A percentile compares a stretch with the other conserved stretches of the same genome.
Evolutionary conservation across 2,888 invertebrate genomes (phyloP).

Genomic region (Meloe dianella): DNA sequence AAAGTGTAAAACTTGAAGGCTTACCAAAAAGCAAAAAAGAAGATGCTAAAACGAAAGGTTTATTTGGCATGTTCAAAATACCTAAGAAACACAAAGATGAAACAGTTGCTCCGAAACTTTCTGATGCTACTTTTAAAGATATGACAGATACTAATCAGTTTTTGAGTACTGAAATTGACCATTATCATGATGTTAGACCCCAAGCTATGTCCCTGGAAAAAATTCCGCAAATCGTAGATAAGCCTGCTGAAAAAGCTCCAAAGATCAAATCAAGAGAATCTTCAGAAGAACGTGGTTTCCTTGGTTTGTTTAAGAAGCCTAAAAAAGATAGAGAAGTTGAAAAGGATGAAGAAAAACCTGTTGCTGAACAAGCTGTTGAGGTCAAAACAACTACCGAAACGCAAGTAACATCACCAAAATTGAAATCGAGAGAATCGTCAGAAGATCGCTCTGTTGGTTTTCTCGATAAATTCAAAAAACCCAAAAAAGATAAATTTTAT

Average conservation of each 20-base stretch:
- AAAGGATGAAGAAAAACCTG: constrained; percentile 22
- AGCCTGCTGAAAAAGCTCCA: constrained; percentile 11
- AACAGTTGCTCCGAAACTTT: constrained; percentile 24
- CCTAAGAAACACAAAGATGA: constrained; percentile 32
- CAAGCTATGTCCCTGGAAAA: constrained; percentile 3
- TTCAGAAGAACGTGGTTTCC: constrained; percentile 27
- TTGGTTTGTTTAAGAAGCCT: constrained; percentile 43
- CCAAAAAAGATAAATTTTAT: constrained; percentile 18
- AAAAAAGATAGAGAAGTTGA: constrained; percentile 36
- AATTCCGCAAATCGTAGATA: not conserved
- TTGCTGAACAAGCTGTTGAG: constrained; percentile 28
- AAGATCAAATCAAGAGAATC: constrained; percentile 15
- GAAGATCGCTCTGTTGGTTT: constrained; percentile 26
- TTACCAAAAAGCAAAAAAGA: constrained; percentile 34
- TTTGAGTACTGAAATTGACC: constrained; percentile 38
- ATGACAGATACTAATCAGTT: constrained; percentile 38
- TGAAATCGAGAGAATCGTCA: constrained; percentile 20
- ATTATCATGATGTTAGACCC: constrained; percentile 40
- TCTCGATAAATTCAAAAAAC: constrained; percentile 30
- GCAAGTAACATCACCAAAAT: not conserved
- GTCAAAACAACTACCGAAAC: constrained; percentile 18
- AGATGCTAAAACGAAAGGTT: constrained; percentile 28
- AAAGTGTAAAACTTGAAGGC: constrained; percentile 33
- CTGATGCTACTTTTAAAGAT: constrained; percentile 34
- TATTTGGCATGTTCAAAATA: constrained; percentile 30